phyloP scores from a whole-genome alignment of 1,140 invertebrate genomes.

The Potamilus streckersoni region DNA sequence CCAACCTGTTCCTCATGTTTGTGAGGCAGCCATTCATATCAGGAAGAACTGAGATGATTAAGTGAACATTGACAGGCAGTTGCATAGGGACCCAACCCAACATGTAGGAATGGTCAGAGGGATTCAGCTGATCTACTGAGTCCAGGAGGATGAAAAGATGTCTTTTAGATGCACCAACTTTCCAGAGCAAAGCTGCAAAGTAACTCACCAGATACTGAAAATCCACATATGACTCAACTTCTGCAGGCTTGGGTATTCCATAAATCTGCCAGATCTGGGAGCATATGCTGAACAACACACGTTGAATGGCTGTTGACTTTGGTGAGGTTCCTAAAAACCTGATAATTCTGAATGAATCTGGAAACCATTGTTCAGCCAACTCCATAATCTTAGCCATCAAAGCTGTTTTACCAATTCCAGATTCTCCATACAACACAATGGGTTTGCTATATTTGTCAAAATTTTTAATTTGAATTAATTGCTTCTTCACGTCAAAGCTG shows the following conservation, averaged over 20 bases:
- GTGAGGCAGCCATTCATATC: constrained; percentile 43
- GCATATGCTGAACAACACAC: constrained; percentile 39
- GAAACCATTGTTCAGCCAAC: constrained; percentile 37
- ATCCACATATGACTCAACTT: constrained; percentile 32
- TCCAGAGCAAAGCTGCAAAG: constrained; percentile 37
- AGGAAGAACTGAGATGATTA: constrained; percentile 76
- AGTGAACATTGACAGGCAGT: constrained; percentile 60
- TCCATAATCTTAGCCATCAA: constrained; percentile 41
- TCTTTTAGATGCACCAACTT: constrained; percentile 20
- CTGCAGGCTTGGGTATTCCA: constrained; percentile 28
- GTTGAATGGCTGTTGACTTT: constrained; percentile 38
- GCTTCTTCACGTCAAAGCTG: constrained; percentile 16
- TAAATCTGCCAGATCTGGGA: constrained; percentile 35
- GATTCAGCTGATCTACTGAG: constrained; percentile 57
- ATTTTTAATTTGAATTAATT: constrained; percentile 13
- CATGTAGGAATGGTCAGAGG: constrained; percentile 39
- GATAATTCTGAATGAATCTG: constrained; percentile 34
- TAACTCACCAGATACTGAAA: constrained; percentile 40
- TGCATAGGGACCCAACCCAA: constrained; percentile 52
- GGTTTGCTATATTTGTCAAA: constrained; percentile 35
- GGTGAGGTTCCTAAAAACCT: constrained; percentile 50
- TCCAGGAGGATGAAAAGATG: constrained; percentile 55
- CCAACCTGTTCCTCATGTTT: constrained; percentile 31
- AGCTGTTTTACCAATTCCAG: constrained; percentile 54
- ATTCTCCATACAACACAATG: constrained; percentile 45